Percentiles rank a stretch among this genome's conserved stretches.
phyloP scores from a whole-genome alignment of 2,797 vertebrate species.

The Cossypha dichroa region DNA sequence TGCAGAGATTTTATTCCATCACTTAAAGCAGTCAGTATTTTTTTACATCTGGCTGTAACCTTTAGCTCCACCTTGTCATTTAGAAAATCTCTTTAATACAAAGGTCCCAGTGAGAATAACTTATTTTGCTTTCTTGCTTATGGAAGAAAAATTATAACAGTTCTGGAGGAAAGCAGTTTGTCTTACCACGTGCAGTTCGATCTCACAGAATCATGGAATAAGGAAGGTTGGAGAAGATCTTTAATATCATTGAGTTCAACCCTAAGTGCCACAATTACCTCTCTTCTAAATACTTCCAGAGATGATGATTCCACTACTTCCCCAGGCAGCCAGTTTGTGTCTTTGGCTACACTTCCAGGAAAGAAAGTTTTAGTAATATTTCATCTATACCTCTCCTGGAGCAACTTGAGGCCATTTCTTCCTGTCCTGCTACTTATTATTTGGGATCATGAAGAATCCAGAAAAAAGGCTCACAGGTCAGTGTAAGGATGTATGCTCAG shows the following conservation, averaged over 20 bases:
- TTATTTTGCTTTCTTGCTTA: not conserved
- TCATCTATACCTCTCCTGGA: not conserved
- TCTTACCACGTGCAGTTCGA: fast-evolving
- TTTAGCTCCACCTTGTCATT: not conserved
- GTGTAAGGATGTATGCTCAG: not conserved
- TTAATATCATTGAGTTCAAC: not conserved
- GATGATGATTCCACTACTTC: not conserved
- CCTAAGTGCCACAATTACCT: not conserved
- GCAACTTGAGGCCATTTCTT: not conserved
- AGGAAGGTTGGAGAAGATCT: not conserved
- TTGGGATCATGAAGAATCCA: not conserved
- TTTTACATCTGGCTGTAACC: not conserved
- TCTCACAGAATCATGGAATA: not conserved
- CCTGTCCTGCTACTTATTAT: not conserved
- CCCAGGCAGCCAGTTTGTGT: not conserved
- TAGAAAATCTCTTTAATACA: not conserved
- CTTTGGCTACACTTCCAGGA: not conserved
- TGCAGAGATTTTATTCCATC: not conserved
- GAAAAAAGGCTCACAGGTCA: not conserved
- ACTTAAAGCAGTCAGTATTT: not conserved
- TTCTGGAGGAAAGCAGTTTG: not conserved
- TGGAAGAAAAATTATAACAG: not conserved
- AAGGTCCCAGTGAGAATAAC: not conserved
- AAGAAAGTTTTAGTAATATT: not conserved
- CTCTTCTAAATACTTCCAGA: not conserved